These are phyloP conservation scores for Pituophis catenifer DNA, from an alignment of 2,113 vertebrate species.

Conservation along the genomic window DNA sequence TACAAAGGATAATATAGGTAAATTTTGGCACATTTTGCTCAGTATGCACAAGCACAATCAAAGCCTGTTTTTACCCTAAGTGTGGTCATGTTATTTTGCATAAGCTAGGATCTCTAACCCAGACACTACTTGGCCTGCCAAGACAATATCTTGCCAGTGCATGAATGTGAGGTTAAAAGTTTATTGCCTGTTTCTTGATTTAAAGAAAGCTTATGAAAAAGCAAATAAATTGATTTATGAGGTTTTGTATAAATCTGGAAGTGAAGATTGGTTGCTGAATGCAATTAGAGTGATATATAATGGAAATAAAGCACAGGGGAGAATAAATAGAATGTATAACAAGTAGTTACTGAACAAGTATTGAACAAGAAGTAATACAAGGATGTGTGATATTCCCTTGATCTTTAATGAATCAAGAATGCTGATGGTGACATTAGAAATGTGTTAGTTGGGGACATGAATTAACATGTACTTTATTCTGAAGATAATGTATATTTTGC, in stretches of 20 bases:
- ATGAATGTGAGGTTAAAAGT: background rate
- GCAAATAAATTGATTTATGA: background rate
- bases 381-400: background rate
- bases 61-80: background rate
- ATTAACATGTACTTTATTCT: background rate
- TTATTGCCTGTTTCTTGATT: background rate
- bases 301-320: background rate
- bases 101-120: background rate
- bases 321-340: background rate
- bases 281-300: background rate
- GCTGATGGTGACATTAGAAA: background rate
- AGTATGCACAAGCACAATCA: background rate
- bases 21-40: background rate
- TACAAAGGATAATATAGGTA: background rate
- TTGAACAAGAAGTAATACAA: background rate
- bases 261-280: background rate
- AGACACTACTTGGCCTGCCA: background rate
- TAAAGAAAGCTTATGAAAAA: background rate
- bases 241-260: background rate
- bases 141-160: background rate
- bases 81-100: background rate
- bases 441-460: background rate
- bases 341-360: background rate
- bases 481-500: background rate
- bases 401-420: background rate